Percentiles rank a stretch among this genome's conserved stretches.
Conservation (phyloP, 2,888 invertebrate species). For the Mimumesa dahlbomi region DNA sequence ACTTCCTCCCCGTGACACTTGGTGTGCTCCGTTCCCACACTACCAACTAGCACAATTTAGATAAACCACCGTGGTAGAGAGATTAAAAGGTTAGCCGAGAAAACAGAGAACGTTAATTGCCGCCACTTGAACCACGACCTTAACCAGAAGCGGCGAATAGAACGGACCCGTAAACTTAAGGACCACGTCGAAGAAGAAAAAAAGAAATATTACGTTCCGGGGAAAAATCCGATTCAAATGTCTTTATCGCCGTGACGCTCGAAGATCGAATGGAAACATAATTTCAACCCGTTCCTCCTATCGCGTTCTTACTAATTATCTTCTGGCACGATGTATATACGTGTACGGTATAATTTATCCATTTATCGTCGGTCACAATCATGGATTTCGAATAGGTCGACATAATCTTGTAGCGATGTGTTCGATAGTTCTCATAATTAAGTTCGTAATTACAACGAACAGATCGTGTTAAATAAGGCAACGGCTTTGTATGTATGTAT, state of each 20-base stretch:
- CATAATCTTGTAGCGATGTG: constrained; percentile 3
- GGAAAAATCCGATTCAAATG: neutral
- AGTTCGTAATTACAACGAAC: constrained; percentile 23
- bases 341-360: constrained; percentile 17
- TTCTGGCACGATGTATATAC: neutral
- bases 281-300: constrained; percentile 2
- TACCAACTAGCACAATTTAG: constrained; percentile 56
- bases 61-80: constrained; percentile 46
- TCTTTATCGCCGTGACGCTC: neutral
- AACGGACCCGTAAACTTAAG: constrained; percentile 7
- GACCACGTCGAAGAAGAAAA: constrained; percentile 2
- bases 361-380: constrained; percentile 17
- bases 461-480: too few species aligned
- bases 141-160: constrained; percentile 24
- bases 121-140: constrained; percentile 59
- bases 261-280: constrained; percentile 2
- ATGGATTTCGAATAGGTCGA: neutral
- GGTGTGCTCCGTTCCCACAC: constrained; percentile 53
- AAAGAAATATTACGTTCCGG: neutral
- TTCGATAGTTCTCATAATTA: constrained; percentile 30
- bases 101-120: constrained; percentile 61
- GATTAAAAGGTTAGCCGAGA: constrained; percentile 62
- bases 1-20: constrained; percentile 49
- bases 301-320: constrained; percentile 1
- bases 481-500: too few species aligned